phyloP scores from a whole-genome alignment of 2,888 invertebrate species.

The Thymelicus acteon region DNA sequence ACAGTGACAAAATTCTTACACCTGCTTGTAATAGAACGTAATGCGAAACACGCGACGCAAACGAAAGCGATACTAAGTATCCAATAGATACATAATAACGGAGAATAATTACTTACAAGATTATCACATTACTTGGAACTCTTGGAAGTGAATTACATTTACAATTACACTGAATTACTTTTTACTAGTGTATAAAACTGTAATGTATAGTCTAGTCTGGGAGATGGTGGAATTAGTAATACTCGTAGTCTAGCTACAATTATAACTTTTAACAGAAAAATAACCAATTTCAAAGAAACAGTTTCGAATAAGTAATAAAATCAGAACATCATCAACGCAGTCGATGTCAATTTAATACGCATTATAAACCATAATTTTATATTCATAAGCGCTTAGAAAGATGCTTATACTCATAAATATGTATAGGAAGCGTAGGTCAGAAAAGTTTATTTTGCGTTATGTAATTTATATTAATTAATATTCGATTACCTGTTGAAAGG shows the following conservation, averaged over 20 bases:
- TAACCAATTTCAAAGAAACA: no score
- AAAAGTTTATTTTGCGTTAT: neutral
- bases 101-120: slow-evolving; percentile 20
- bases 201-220: neutral
- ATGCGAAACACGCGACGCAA: slow-evolving; percentile 14
- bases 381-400: no score
- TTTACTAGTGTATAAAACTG: neutral
- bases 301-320: no score
- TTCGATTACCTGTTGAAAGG: neutral
- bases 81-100: slow-evolving; percentile 11
- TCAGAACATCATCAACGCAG: no score
- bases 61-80: slow-evolving; percentile 29
- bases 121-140: slow-evolving; percentile 19
- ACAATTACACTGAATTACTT: no score
- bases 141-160: neutral
- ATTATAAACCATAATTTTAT: no score
- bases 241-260: no score
- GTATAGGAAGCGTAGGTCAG: no score
- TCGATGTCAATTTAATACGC: no score
- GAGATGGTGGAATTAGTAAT: neutral
- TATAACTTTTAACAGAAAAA: no score
- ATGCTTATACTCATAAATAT: no score
- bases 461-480: neutral
- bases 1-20: slow-evolving; percentile 4
- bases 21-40: neutral